Conservation (phyloP, 2,888 invertebrate species). For the Steinernema scapterisci region DNA sequence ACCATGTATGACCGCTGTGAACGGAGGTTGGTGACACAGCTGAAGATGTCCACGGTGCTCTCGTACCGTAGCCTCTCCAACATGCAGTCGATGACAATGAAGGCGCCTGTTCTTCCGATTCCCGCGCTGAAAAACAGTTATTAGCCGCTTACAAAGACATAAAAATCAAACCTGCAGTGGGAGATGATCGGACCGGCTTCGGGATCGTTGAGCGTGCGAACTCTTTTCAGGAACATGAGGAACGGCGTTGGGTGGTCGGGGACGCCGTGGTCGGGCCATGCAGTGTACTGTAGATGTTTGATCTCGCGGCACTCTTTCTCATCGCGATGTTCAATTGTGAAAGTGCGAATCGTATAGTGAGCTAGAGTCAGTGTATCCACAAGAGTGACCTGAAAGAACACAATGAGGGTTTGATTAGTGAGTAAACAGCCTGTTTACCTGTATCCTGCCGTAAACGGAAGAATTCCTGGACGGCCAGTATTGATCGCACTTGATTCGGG, state of each 20-base stretch:
- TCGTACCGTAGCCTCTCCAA: slow-evolving; percentile 94
- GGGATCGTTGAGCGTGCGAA: slow-evolving; percentile 84
- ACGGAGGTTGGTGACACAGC: slow-evolving; percentile 94
- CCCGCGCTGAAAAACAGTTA: slow-evolving; percentile 74
- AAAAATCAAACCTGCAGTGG: slow-evolving; percentile 77
- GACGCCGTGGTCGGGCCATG: slow-evolving; percentile 98
- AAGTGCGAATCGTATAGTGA: slow-evolving; percentile 95
- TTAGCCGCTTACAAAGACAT: too few species aligned
- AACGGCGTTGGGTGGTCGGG: slow-evolving; percentile 99
- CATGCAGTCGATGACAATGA: slow-evolving; percentile 99
- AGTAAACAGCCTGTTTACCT: slow-evolving; percentile 69
- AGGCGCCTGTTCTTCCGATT: slow-evolving; percentile 92
- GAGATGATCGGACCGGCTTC: slow-evolving; percentile 93
- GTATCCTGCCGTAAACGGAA: slow-evolving; percentile 92
- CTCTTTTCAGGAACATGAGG: slow-evolving; percentile 91
- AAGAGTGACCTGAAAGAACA: slow-evolving; percentile 75
- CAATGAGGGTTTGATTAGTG: background rate
- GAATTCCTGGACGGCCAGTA: slow-evolving; percentile 96
- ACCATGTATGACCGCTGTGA: slow-evolving; percentile 99
- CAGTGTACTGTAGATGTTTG: slow-evolving; percentile 96
- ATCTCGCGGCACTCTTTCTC: slow-evolving; percentile 83
- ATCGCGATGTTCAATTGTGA: slow-evolving; percentile 77
- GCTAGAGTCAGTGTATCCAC: slow-evolving; percentile 94
- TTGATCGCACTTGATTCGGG: slow-evolving; percentile 77
- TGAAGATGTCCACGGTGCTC: slow-evolving; percentile 97